Evolutionary conservation across 2,113 vertebrate species (phyloP), one percentile per base, ranked within the genome.

Genomic region (Otolemur garnettii): DNA sequence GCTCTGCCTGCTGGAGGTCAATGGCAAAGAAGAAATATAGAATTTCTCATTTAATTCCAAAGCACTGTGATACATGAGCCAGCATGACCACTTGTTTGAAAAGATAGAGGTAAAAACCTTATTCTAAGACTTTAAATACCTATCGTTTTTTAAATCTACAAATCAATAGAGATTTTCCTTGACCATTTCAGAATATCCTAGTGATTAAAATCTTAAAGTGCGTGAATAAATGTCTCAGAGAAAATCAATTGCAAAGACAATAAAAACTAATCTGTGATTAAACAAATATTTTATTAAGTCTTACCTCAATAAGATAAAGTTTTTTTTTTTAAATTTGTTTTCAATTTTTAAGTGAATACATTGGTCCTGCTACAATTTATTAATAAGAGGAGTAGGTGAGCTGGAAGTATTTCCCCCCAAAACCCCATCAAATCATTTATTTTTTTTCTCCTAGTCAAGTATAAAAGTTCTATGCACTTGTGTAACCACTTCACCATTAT

Each of bases 1-100:
- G 7, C 12, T 81, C 18, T 91, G 30, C 75, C 38, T 96, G 22
- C 53, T 59, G 28, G 26, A 26, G 2, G 24, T 85, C 79, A 72
- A 33, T 62, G 45, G 12, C 30, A 95, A 79, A 89, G 19, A 87
- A 53, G 21, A 95, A 84, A 87, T 55, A 69, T 0, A 81, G 19
- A 79, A 79, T 87, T 84, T 95, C 19, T 90, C 26, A 74, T 89
- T 91, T 72, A 62, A 57, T 96, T 92, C 81, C 4, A 90, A 14
- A 64, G 14, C 22, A 66, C 24, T 55, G 24, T 19, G 33, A 88
- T 26, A 90, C 89, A 9, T 9, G 45, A 50, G 35, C n/a, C 17
- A 22, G 6, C 55, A 11, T 55, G 79, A 89, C 1, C n/a, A 35
- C 7, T 75, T 68, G 15, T 87, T 72, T 84, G 5, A 66, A 85